phyloP scores from a whole-genome alignment of 2,113 vertebrate species.

The Onychorhynchus coronatus region DNA sequence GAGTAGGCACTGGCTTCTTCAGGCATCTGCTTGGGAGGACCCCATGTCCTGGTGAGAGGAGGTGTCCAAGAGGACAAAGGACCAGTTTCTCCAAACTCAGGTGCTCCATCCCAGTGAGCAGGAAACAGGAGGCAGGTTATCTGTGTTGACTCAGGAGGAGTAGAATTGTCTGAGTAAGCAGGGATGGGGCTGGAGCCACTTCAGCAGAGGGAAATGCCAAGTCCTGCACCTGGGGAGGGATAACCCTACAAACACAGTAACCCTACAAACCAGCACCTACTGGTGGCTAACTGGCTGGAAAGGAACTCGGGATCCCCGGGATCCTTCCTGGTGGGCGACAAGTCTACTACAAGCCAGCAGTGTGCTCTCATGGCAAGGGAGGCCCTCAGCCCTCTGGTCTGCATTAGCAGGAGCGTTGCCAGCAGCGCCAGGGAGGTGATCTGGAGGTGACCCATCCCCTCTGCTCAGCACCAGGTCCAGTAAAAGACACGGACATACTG shows the following conservation, averaged over 20 bases:
- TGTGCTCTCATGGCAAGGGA: neutral
- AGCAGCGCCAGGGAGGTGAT: neutral
- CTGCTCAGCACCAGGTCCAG: neutral
- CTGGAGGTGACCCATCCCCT: neutral
- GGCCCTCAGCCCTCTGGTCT: neutral
- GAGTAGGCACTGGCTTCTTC: neutral
- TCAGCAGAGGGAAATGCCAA: neutral
- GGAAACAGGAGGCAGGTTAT: neutral
- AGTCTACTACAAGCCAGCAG: neutral
- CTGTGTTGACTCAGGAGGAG: neutral
- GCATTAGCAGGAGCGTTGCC: neutral
- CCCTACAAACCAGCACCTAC: neutral
- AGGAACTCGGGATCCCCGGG: neutral
- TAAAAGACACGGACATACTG: neutral
- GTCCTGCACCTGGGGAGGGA: neutral
- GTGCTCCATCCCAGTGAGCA: accelerated
- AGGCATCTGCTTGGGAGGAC: neutral
- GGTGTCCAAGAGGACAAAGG: too few species aligned
- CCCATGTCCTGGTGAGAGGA: neutral
- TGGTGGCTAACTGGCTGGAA: neutral
- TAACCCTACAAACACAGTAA: neutral
- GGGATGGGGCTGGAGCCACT: neutral
- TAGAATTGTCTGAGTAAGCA: neutral
- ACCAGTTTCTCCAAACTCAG: neutral
- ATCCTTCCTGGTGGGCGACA: neutral